Base-by-base conservation (phyloP, 2,888 invertebrate genomes). In the Hipparchia sbordonii region DNA sequence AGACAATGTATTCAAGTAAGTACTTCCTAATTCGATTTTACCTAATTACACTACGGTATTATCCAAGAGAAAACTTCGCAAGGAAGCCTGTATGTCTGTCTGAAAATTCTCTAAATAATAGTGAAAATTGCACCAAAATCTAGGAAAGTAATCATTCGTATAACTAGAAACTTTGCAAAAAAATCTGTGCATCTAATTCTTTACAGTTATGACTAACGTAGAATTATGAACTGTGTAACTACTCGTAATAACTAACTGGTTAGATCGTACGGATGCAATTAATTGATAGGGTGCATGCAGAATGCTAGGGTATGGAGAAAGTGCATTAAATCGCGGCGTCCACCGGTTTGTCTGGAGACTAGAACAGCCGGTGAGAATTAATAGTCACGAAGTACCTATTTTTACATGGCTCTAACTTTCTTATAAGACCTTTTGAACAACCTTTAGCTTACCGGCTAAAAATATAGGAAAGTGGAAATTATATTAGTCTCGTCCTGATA, bases 231-330 rank as follows among this genome's bases (percentile, higher is more conserved):
- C 13, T 46, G n/a, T 10, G 23, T 12, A 23, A 51, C 51, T 63
- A 63, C 1, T 4, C 23, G 23, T 62, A 4, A 39, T 5, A 39
- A 4, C 39, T 1, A 39, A 56, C 10, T 33, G 13, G 9, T 39
- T 10, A 54, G 62, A 70, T 70, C 59, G 12, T n/a, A 71, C 59
- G 66, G 61, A 70, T 65, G 67, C 74, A 68, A 61, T 72, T 72
- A 68, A 74, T 74, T 63, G 70, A 74, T 72, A 74, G 74, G 74
- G 74, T 70, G 72, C 70, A 68, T 65, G 63, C 59, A 13, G 23
- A 33, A n/a, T 67, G 57, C 67, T 45, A 67, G 70, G 75, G 51
- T 67, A 51, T 61, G 46, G 75, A 72, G 76, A 76, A 76, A 76
- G 76, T 70, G 39, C 45, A 12, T 63, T 63, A 56, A 67, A 75